These are phyloP conservation scores for Murina feae DNA, from an alignment of 2,113 vertebrate species.

Conservation along the genomic window DNA sequence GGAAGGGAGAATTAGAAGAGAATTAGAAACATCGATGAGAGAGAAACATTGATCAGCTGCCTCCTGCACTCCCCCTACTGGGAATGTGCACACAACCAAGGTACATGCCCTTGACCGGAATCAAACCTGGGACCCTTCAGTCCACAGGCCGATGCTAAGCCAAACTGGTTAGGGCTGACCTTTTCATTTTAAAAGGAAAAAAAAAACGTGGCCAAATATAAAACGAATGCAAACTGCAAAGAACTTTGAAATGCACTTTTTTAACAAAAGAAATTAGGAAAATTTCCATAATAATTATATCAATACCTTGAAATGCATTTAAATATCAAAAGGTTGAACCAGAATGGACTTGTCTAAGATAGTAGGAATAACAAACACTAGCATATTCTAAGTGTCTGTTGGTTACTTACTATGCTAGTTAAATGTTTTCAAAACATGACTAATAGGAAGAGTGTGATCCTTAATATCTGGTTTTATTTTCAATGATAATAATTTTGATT, in stretches of 20 bases:
- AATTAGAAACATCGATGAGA: no score
- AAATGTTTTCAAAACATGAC: neutral
- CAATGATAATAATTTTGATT: neutral
- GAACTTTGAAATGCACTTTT: constrained; percentile 3
- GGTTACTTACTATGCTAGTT: neutral
- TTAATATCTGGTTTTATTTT: constrained; percentile 34
- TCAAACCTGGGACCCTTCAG: no score
- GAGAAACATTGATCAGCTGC: no score
- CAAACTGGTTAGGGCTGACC: no score
- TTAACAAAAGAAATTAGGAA: neutral
- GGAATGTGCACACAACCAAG: no score
- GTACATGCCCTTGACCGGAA: no score
- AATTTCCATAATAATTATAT: neutral
- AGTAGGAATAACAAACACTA: neutral
- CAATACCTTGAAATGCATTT: neutral
- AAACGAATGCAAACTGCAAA: constrained; percentile 1
- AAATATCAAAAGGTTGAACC: neutral
- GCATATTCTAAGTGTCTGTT: neutral
- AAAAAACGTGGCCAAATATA: neutral
- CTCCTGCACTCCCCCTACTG: no score
- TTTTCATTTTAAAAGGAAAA: neutral
- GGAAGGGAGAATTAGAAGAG: no score
- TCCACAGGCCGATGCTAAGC: no score
- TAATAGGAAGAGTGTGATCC: neutral
- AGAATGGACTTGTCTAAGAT: neutral